Evolutionary conservation across 1,140 invertebrate species (phyloP), one percentile per base, ranked within the genome.

Genomic region (Drosophila lacertosa): DNA sequence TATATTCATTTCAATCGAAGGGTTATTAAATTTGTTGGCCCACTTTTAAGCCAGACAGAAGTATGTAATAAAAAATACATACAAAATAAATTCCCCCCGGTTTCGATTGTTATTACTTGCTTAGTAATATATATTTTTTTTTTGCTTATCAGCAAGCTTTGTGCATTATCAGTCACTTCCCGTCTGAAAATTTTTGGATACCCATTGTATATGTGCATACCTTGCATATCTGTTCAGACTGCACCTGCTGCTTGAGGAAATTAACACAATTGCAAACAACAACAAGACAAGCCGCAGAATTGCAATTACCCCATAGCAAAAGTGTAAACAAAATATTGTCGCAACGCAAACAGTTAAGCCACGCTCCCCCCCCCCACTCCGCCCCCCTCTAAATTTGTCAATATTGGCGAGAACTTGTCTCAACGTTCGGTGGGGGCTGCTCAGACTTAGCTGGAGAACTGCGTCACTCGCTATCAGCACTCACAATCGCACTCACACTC

Each of bases 291-390:
- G 15, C 35, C 33, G 75, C 40, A 18, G 63, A 74, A 59, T 72
- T 54, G 40, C 62, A 70, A 75, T 75, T 65, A 62, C 37, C 29
- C 33, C 29, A n/a, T 42, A 18, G 51, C 22, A 42, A 33, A 44
- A 68, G 16, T 60, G 63, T 47, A 40, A 64, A 63, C 20, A 44
- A 64, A 74, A 63, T 64, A 74, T 82, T 82, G 54, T 54, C 58
- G 24, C 32, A 20, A 51, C 32, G 24, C 48, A 60, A 76, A 66
- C 55, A 72, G 11, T 54, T 60, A 24, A n/a, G n/a, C n/a, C n/a
- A n/a, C n/a, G n/a, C n/a, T n/a, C n/a, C 26, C 26, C 26, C 6
- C 9, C 26, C 26, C 5, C 5, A 0, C 4, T 4, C 20, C 4
- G 5, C 0, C 6, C 26, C 26, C 26, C 6, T n/a, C n/a, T n/a